Percentiles rank a stretch among this genome's conserved stretches.
Conservation (phyloP, 2,888 invertebrate genomes). For the Chouioia cunea region DNA sequence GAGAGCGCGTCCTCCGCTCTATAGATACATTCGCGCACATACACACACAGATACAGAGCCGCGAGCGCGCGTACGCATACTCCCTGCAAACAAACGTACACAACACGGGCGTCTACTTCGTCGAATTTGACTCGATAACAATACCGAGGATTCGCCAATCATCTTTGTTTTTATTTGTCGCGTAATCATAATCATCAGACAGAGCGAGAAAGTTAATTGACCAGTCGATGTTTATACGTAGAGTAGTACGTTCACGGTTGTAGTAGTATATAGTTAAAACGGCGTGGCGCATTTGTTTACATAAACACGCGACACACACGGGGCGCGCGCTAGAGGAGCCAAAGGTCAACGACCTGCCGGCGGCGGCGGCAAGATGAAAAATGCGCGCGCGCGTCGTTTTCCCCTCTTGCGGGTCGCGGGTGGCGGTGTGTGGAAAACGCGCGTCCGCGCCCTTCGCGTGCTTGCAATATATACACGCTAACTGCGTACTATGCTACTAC, state of each 20-base stretch:
- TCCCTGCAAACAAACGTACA: not conserved
- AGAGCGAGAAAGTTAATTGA: not conserved
- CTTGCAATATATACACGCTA: too few species aligned
- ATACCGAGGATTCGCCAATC: too few species aligned
- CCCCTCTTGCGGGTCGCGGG: not conserved
- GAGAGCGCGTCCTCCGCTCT: not conserved
- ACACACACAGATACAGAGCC: not conserved
- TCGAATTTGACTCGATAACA: not conserved
- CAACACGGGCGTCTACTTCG: not conserved
- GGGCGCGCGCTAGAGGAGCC: slow-evolving; percentile 23
- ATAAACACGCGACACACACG: slow-evolving; percentile 13
- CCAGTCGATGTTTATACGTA: too few species aligned
- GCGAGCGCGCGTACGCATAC: too few species aligned
- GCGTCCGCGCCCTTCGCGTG: too few species aligned
- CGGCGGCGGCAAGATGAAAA: not conserved
- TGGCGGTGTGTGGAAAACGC: too few species aligned
- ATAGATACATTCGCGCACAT: not conserved
- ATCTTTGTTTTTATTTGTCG: not conserved
- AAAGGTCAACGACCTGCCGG: not conserved
- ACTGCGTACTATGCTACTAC: too few species aligned
- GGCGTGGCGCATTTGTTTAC: slow-evolving; percentile 31
- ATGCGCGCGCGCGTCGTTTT: not conserved
- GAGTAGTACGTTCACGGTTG: too few species aligned
- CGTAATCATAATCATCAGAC: not conserved
- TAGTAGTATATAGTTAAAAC: too few species aligned